A percentile compares a stretch with the other conserved stretches of the same genome.
These are phyloP conservation scores for Botia almorhae DNA, from an alignment of 2,797 vertebrate genomes.

Conservation along the genomic window DNA sequence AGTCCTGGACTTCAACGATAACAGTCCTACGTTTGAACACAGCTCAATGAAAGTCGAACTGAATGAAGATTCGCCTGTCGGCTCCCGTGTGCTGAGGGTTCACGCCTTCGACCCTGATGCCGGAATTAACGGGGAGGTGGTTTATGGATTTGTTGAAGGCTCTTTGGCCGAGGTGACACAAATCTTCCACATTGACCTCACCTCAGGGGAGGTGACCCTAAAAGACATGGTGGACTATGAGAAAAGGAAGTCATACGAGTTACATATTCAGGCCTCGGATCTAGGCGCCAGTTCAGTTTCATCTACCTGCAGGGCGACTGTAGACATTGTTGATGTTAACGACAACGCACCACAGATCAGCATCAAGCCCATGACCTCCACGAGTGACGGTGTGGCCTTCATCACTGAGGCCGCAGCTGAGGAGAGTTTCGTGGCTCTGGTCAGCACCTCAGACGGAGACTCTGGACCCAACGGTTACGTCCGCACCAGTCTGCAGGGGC, in stretches of 20 bases:
- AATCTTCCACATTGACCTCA: slow-evolving; percentile 76
- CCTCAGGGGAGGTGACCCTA: slow-evolving; percentile 75
- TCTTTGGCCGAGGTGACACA: slow-evolving; percentile 63
- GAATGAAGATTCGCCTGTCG: slow-evolving; percentile 74
- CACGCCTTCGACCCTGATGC: slow-evolving; percentile 80
- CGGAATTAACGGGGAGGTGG: slow-evolving; percentile 78
- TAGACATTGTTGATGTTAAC: slow-evolving; percentile 79
- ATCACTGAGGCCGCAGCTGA: slow-evolving; percentile 78
- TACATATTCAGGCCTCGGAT: slow-evolving; percentile 74
- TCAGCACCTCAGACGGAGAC: slow-evolving; percentile 83
- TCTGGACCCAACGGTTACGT: slow-evolving; percentile 82
- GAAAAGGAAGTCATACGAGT: slow-evolving; percentile 72
- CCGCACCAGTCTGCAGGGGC: slow-evolving; percentile 76
- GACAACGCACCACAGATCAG: slow-evolving; percentile 78
- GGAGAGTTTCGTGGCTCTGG: slow-evolving; percentile 82
- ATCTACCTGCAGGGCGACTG: slow-evolving; percentile 71
- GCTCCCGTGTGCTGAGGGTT: slow-evolving; percentile 75
- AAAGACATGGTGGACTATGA: slow-evolving; percentile 75
- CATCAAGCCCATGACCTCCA: slow-evolving; percentile 81
- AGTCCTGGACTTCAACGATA: slow-evolving; percentile 83
- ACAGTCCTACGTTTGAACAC: slow-evolving; percentile 81
- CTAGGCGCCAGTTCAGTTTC: slow-evolving; percentile 68
- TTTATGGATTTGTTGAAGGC: slow-evolving; percentile 73
- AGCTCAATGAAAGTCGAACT: slow-evolving; percentile 75
- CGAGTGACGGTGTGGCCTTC: slow-evolving; percentile 76